Percentiles rank a stretch among this genome's conserved stretches.
These are phyloP conservation scores for Trichacis sp. DNA, from an alignment of 2,888 invertebrate genomes.

Conservation along the genomic window DNA sequence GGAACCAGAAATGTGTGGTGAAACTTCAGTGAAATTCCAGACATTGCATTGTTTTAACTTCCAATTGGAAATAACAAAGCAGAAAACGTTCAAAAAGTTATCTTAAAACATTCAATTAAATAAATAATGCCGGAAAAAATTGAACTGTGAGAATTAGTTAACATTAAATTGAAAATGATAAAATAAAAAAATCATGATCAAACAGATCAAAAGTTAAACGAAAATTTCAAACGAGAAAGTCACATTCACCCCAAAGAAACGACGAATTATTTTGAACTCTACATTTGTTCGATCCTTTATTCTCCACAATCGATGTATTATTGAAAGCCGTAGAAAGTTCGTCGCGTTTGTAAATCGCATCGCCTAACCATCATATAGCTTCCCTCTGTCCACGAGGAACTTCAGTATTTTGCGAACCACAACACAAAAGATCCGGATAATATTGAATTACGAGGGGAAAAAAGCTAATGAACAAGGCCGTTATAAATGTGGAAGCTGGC, in stretches of 20 bases:
- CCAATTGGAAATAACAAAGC: too few relatives aligned
- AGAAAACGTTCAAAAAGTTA: too few relatives aligned
- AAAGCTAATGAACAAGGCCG: constrained; percentile 47
- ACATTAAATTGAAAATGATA: too few relatives aligned
- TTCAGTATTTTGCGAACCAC: constrained; percentile 47
- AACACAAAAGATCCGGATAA: constrained; percentile 48
- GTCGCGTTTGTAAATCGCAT: constrained; percentile 25
- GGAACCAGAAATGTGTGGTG: too few relatives aligned
- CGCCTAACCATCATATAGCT: constrained; percentile 6
- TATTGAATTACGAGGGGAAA: constrained; percentile 46
- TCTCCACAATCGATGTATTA: constrained; percentile 26
- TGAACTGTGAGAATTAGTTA: too few relatives aligned
- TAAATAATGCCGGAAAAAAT: too few relatives aligned
- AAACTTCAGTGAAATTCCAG: too few relatives aligned
- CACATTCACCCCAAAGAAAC: constrained; percentile 5
- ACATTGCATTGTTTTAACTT: too few relatives aligned
- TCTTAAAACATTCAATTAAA: too few relatives aligned
- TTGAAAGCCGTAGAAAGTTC: constrained; percentile 18
- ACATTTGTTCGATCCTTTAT: constrained; percentile 25
- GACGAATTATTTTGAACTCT: constrained; percentile 5
- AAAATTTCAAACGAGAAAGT: constrained; percentile 1
- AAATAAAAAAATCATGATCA: too few relatives aligned
- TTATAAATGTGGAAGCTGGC: constrained; percentile 50
- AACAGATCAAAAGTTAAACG: too few relatives aligned
- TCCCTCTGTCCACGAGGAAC: constrained; percentile 23